Percentiles rank a stretch among this genome's conserved stretches.
Conservation (phyloP, 2,888 invertebrate genomes). For the Harpalus rufipes region DNA sequence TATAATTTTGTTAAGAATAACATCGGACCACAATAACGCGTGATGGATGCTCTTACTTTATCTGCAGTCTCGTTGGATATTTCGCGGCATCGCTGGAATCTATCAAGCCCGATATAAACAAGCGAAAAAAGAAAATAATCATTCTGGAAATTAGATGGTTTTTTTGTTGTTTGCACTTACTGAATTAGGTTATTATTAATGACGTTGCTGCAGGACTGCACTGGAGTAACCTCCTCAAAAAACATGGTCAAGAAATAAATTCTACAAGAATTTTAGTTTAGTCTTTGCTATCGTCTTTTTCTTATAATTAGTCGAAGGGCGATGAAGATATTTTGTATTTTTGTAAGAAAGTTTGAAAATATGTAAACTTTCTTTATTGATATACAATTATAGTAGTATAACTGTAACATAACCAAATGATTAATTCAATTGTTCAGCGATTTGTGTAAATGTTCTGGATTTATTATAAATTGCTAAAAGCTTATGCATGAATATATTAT, state of each 20-base stretch:
- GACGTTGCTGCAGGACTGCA: conserved; percentile 48
- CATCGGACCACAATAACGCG: conserved; percentile 62
- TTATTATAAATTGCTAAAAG: conserved; percentile 3
- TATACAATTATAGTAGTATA: no score
- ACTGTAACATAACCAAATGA: background rate
- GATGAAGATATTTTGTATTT: no score
- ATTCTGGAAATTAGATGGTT: conserved; percentile 58
- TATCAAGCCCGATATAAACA: conserved; percentile 60
- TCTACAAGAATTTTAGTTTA: no score
- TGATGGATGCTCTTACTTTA: conserved; percentile 66
- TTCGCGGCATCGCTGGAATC: conserved; percentile 39
- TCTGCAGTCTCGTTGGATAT: conserved; percentile 54
- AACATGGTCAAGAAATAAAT: background rate
- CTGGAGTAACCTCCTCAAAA: background rate
- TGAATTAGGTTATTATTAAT: conserved; percentile 66
- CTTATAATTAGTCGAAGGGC: no score
- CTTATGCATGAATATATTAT: background rate
- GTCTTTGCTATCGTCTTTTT: no score
- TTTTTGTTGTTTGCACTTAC: conserved; percentile 64
- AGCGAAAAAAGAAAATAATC: conserved; percentile 55
- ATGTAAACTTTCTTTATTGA: no score
- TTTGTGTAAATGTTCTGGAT: background rate
- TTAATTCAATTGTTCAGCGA: background rate
- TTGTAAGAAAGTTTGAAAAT: no score
- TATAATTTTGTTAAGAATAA: conserved; percentile 67